phyloP scores from a whole-genome alignment of 2,888 invertebrate species.

The Hololepta plana region DNA sequence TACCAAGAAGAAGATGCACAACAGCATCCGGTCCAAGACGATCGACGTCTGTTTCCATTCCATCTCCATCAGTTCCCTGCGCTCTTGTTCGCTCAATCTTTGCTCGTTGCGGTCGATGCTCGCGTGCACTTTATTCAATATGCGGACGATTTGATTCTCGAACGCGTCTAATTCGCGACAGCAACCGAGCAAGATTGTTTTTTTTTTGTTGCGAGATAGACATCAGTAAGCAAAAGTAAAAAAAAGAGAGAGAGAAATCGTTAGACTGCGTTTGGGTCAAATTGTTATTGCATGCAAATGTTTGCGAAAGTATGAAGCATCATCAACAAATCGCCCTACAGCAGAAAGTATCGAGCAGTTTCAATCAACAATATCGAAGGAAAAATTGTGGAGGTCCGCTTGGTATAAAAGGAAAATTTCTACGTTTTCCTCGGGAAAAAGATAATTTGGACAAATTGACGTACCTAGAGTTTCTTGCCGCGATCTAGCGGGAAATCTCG shows the following conservation, averaged over 20 bases:
- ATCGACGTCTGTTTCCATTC: conserved; percentile 77
- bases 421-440: too few species aligned
- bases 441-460: too few species aligned
- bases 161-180: conserved; percentile 31
- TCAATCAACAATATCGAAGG: too few species aligned
- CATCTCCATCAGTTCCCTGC: conserved; percentile 57
- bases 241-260: too few species aligned
- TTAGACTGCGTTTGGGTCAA: too few species aligned
- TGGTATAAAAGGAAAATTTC: too few species aligned
- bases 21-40: conserved; percentile 62
- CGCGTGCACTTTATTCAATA: conserved; percentile 47
- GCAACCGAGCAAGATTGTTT: conserved; percentile 6
- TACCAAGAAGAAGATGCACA: conserved; percentile 57
- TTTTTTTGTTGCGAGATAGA: too few species aligned
- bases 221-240: too few species aligned
- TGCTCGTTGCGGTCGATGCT: conserved; percentile 68
- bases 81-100: conserved; percentile 60
- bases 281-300: too few species aligned
- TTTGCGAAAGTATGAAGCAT: background rate
- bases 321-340: background rate
- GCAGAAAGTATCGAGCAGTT: too few species aligned
- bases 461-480: conserved; percentile 16
- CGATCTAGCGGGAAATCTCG: conserved; percentile 27
- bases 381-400: too few species aligned
- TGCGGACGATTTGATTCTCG: conserved; percentile 46